A percentile compares a stretch with the other conserved stretches of the same genome.
Conservation (phyloP, 1,140 invertebrate genomes). For the Cecropterus lyciades region DNA sequence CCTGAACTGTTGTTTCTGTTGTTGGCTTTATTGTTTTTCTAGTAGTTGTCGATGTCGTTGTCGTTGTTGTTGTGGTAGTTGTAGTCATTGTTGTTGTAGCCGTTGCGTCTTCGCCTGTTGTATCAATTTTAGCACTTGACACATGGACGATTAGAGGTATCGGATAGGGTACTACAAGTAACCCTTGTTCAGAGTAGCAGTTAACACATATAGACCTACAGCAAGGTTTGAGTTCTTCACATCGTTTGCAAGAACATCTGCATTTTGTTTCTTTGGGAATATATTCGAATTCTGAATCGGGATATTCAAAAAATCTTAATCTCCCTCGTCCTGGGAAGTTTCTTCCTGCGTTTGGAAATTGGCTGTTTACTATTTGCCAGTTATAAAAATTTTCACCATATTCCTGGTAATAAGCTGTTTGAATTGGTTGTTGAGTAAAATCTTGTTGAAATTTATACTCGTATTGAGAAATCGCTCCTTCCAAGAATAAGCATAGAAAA, state of each 20-base stretch:
- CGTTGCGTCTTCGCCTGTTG: background rate
- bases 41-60: background rate
- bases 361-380: background rate
- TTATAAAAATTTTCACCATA: conserved; percentile 1
- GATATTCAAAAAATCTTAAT: conserved; percentile 1
- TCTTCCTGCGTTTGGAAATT: background rate
- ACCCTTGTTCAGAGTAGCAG: conserved; percentile 21
- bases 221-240: conserved; percentile 34
- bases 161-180: conserved; percentile 16
- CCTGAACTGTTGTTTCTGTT: background rate
- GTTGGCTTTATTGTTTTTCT: background rate
- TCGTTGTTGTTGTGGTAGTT: conserved; percentile 8
- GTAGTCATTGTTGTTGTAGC: background rate
- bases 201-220: conserved; percentile 33
- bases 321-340: background rate
- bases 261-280: conserved; percentile 8
- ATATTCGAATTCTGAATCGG: background rate
- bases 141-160: conserved; percentile 17
- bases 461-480: conserved; percentile 12
- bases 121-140: background rate
- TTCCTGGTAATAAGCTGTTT: background rate
- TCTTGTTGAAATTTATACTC: conserved; percentile 8
- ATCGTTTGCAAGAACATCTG: conserved; percentile 38
- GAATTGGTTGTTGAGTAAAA: background rate
- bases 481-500: conserved; percentile 1